These are phyloP conservation scores for Cossypha heuglini DNA, from an alignment of 2,797 vertebrate genomes.

Conservation along the genomic window DNA sequence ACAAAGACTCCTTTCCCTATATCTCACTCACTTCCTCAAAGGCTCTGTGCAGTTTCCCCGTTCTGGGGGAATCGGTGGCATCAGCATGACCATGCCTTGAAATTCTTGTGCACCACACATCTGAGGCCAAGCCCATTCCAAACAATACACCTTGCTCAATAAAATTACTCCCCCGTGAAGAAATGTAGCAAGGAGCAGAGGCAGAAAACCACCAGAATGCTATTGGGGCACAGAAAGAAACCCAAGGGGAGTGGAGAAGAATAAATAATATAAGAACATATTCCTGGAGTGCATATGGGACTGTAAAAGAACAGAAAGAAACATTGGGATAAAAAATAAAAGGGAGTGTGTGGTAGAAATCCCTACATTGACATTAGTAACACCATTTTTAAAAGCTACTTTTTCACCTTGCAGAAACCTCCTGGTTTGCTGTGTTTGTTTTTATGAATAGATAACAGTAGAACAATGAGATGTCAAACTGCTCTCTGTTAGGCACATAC, in stretches of 20 bases:
- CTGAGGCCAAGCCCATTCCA: background rate
- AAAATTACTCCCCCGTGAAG: background rate
- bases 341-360: background rate
- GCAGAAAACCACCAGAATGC: background rate
- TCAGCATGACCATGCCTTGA: background rate
- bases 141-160: background rate
- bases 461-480: background rate
- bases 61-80: background rate
- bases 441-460: background rate
- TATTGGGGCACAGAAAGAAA: accelerated
- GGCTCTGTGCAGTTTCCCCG: background rate
- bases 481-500: background rate
- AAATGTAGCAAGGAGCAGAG: background rate
- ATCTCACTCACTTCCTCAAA: slow-evolving; percentile 24
- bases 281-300: background rate
- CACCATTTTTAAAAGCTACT: background rate
- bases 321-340: accelerated
- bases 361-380: background rate
- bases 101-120: background rate
- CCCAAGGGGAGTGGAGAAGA: background rate
- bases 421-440: background rate
- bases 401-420: background rate
- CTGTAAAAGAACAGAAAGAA: background rate
- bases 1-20: background rate
- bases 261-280: background rate